Evolutionary conservation across 2,797 vertebrate species (phyloP).

Genomic region (Perodicticus potto): DNA sequence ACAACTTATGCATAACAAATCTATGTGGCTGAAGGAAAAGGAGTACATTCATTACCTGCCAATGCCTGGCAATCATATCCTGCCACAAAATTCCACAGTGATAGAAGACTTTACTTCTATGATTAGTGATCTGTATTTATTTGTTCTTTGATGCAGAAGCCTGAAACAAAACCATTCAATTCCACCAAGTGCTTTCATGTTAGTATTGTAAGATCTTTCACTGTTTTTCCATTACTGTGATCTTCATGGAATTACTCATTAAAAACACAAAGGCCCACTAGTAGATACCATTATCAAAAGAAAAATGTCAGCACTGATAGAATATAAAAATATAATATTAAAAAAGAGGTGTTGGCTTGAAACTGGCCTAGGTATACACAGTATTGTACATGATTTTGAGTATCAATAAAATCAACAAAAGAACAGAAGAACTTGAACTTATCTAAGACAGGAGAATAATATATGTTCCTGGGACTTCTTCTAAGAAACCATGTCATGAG

Average conservation of each 20-base stretch:
- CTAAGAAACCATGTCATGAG: not conserved
- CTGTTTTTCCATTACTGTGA: not conserved
- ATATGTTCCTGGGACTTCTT: not conserved
- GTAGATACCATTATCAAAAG: not conserved
- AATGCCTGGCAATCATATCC: not conserved
- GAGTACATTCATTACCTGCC: not conserved
- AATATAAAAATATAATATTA: not conserved
- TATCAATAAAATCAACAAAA: slow-evolving; percentile 28
- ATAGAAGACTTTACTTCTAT: not conserved
- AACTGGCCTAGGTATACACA: not conserved
- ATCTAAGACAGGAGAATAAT: not conserved
- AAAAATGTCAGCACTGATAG: not conserved
- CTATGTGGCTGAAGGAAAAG: slow-evolving; percentile 37
- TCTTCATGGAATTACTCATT: slow-evolving; percentile 5
- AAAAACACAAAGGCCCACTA: not conserved
- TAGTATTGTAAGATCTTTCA: not conserved
- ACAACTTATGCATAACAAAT: not conserved
- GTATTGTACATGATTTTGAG: not conserved
- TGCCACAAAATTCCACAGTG: not conserved
- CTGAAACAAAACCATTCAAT: slow-evolving; percentile 1
- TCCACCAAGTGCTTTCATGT: not conserved
- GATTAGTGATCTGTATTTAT: not conserved
- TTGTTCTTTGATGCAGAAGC: slow-evolving; percentile 10
- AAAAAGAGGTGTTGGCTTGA: not conserved
- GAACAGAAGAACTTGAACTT: slow-evolving; percentile 9